Evolutionary conservation across 2,888 invertebrate species (phyloP).

Genomic region (Orthosia incerta): DNA sequence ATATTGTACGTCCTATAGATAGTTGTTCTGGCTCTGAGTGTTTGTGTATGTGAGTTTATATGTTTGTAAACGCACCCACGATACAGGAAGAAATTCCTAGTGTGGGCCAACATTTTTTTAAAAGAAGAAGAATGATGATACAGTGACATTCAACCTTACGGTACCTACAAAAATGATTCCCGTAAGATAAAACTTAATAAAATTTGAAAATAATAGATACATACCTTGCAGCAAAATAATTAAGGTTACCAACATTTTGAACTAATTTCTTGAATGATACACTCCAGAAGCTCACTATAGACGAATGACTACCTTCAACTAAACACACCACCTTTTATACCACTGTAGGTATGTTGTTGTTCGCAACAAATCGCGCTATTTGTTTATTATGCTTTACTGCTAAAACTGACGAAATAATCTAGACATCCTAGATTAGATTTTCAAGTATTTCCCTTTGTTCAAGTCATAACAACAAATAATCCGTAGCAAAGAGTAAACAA

Average conservation of each 20-base stretch:
- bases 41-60: no score
- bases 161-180: no score
- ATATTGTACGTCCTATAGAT: no score
- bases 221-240: slow-evolving; percentile 52
- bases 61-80: no score
- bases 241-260: slow-evolving; percentile 20
- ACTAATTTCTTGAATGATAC: background rate
- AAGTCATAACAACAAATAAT: background rate
- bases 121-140: no score
- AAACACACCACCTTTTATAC: slow-evolving; percentile 11
- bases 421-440: slow-evolving; percentile 17
- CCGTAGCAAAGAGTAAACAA: slow-evolving; percentile 7
- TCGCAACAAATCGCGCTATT: slow-evolving; percentile 15
- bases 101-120: no score
- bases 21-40: no score
- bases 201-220: slow-evolving; percentile 1
- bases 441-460: slow-evolving; percentile 13
- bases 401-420: slow-evolving; percentile 33
- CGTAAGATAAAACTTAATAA: background rate
- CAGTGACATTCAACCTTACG: no score
- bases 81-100: no score
- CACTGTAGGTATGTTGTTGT: slow-evolving; percentile 38
- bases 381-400: slow-evolving; percentile 32
- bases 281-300: background rate
- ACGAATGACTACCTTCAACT: background rate